Base-by-base conservation (phyloP, 2,797 vertebrate genomes). In the Brachyalestes nurse region DNA sequence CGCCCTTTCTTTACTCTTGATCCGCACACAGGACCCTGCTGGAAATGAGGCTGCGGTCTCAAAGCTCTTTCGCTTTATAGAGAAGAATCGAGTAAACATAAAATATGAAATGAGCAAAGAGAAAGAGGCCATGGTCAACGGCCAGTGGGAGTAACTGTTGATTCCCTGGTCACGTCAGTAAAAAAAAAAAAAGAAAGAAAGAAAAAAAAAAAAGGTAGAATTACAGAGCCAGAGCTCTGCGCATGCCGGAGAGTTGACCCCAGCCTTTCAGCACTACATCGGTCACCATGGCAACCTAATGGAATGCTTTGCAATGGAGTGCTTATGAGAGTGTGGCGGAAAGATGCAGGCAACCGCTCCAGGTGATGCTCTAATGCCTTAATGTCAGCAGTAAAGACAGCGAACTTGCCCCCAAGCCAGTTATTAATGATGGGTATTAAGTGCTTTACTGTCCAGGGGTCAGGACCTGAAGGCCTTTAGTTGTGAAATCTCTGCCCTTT, bases 221-320 rank as follows among this genome's bases (percentile, higher is more conserved):
- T 53, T 77, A 51, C 83, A 69, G 84, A 45, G 82, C 73, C 23
- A 81, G 81, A 84, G 80, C 75, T 78, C 82, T 88, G 85, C 82
- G 86, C 89, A 92, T 90, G 90, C 92, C 88, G 89, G 85, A 88
- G 89, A 87, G 91, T 86, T 80, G 88, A 85, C 83, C 88, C 87
- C 78, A 76, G 79, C 86, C 81, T 84, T 89, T 88, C 83, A 86
- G 88, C 87, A 85, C 82, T 86, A 89, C 91, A 93, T 93, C 91
- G 92, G 92, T 94, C 92, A 94, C 85, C 88, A 86, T 85, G 87
- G 85, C 85, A 88, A 77, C 85, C 86, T 88, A 88, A 93, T 91
- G 87, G 90, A 93, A 91, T 45, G 78, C 79, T 75, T 75, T 38
- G 42, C 47, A 23, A 49, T 4, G 1, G 66, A 80, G 77, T 53